Evolutionary conservation across 2,113 vertebrate genomes (phyloP).

Genomic region (Clarias batrachus): DNA sequence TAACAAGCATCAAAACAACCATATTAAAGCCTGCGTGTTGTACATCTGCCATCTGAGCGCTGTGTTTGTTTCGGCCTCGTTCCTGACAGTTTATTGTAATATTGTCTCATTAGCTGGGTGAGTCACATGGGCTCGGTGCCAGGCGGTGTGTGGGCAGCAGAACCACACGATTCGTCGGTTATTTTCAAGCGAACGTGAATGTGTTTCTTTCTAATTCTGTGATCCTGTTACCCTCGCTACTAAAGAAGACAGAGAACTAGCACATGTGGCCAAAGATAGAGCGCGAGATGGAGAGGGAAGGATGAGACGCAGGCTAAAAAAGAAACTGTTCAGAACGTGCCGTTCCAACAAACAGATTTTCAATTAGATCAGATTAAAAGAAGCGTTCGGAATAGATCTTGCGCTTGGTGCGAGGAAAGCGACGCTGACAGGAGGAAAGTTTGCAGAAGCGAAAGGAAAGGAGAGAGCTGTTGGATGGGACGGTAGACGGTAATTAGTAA

Average conservation of each 20-base stretch:
- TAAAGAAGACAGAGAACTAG: background rate
- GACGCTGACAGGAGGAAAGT: background rate
- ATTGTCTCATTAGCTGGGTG: slow-evolving; percentile 43
- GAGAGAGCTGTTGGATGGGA: slow-evolving; percentile 64
- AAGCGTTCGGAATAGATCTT: background rate
- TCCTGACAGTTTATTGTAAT: slow-evolving; percentile 50
- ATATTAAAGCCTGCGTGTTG: background rate
- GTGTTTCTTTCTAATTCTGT: slow-evolving; percentile 40
- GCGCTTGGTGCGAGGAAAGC: background rate
- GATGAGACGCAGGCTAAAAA: background rate
- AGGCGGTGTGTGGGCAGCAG: slow-evolving; percentile 35
- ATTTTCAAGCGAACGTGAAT: slow-evolving; percentile 28
- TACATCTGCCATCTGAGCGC: slow-evolving; percentile 29
- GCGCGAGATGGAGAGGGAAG: background rate
- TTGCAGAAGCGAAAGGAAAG: slow-evolving; percentile 37
- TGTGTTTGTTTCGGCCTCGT: slow-evolving; percentile 41
- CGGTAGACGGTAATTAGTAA: slow-evolving; percentile 72
- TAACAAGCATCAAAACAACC: background rate
- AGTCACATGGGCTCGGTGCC: slow-evolving; percentile 40
- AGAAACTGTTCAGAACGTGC: too few species aligned
- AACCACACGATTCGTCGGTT: slow-evolving; percentile 23
- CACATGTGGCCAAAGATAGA: background rate
- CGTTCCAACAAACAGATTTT: background rate
- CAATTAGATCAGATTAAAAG: background rate
- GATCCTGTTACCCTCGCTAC: slow-evolving; percentile 7